Evolutionary conservation across 23 tunicate genomes (phyloP).

Genomic region (Clavelina lepadiformis): DNA sequence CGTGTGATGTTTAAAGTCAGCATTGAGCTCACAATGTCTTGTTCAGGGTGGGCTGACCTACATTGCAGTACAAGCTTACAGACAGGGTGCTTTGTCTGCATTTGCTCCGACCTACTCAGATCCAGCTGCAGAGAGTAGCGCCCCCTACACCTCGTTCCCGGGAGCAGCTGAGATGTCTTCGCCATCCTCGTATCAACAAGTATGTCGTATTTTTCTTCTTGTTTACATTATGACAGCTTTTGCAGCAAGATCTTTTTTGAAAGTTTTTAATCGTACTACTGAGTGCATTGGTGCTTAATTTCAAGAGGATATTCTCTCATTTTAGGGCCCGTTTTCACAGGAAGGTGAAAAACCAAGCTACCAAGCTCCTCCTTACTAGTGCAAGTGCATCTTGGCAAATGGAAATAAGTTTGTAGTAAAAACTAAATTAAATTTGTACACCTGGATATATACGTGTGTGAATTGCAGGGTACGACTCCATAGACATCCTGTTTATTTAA

Average conservation of each 20-base stretch:
- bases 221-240: background rate
- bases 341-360: constrained; percentile 28
- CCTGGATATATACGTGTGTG: no score
- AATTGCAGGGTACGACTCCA: no score
- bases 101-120: constrained; percentile 90
- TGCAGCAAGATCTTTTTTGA: no score
- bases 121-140: constrained; percentile 69
- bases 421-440: background rate
- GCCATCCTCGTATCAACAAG: constrained; percentile 82
- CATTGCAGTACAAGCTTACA: constrained; percentile 72
- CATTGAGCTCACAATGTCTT: no score
- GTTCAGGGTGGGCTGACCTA: constrained; percentile 81
- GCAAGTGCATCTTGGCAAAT: background rate
- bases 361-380: constrained; percentile 67
- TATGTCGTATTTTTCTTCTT: constrained; percentile 6
- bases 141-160: constrained; percentile 90
- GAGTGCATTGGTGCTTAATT: background rate
- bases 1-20: no score
- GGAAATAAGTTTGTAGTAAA: no score
- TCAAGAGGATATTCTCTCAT: constrained; percentile 3
- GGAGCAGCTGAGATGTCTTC: constrained; percentile 63
- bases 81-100: constrained; percentile 86
- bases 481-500: no score
- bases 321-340: constrained; percentile 47
- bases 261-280: no score